phyloP scores from a whole-genome alignment of 2,797 vertebrate genomes.

The Hoplostethus mediterraneus region DNA sequence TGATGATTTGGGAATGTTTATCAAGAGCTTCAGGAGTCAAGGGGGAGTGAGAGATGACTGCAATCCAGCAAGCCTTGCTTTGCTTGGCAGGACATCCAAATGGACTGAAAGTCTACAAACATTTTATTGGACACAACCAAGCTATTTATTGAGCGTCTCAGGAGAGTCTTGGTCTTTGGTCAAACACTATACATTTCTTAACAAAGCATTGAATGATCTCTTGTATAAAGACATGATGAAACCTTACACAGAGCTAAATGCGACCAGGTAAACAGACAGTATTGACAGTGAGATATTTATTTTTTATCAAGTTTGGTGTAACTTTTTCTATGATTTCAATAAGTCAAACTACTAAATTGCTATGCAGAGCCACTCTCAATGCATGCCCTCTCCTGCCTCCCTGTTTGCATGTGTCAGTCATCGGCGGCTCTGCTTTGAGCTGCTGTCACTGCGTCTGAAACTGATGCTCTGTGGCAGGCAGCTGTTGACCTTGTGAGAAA shows the following conservation, averaged over 20 bases:
- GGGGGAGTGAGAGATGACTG: constrained; percentile 50
- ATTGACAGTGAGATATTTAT: constrained; percentile 35
- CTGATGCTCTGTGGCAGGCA: constrained; percentile 38
- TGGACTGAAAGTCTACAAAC: constrained; percentile 6
- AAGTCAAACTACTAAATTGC: constrained; percentile 47
- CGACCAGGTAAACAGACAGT: constrained; percentile 31
- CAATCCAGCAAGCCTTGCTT: constrained; percentile 28
- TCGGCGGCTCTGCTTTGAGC: constrained; percentile 47
- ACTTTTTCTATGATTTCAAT: constrained; percentile 35
- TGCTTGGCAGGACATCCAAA: constrained; percentile 34
- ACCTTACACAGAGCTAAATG: constrained; percentile 39
- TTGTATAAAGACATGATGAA: constrained; percentile 27
- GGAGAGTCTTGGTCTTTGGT: constrained; percentile 21
- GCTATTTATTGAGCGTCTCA: not conserved
- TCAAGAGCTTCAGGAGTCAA: constrained; percentile 28
- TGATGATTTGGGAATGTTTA: constrained; percentile 56
- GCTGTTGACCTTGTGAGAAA: constrained; percentile 46
- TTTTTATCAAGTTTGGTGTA: too few relatives aligned
- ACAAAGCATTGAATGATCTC: constrained; percentile 29
- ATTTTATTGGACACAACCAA: constrained; percentile 22
- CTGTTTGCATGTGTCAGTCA: constrained; percentile 51
- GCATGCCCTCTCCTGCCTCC: constrained; percentile 24
- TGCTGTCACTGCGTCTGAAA: constrained; percentile 55
- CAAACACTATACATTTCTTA: not conserved
- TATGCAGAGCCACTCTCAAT: constrained; percentile 38